Conservation (phyloP, 2,113 vertebrate species). For the Bettongia penicillata region DNA sequence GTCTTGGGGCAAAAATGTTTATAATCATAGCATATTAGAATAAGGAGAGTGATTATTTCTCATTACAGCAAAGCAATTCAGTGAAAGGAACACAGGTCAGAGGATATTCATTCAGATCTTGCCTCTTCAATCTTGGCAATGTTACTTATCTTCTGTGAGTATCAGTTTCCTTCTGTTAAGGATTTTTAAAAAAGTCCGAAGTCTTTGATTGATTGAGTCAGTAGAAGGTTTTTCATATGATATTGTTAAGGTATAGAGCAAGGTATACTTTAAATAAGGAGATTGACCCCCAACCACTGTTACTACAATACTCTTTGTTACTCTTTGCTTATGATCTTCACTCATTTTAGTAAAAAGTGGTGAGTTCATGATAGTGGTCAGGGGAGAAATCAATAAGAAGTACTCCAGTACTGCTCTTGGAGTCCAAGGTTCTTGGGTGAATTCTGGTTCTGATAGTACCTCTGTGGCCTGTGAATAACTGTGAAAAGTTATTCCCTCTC, state of each 20-base stretch:
- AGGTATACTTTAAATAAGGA: background rate
- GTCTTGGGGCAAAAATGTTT: conserved; percentile 17
- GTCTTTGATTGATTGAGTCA: background rate
- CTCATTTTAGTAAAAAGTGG: background rate
- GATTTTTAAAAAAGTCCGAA: background rate
- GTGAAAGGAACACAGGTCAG: background rate
- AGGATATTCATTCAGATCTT: background rate
- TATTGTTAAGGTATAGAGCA: background rate
- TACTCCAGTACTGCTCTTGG: background rate
- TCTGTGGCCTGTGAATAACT: background rate
- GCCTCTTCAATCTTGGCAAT: background rate
- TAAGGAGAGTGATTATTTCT: background rate
- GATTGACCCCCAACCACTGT: background rate
- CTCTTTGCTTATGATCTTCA: background rate
- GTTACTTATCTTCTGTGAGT: conserved; percentile 31
- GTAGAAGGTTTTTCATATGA: background rate
- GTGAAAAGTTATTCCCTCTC: background rate
- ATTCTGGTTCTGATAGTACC: background rate
- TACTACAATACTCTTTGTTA: background rate
- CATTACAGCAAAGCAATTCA: background rate
- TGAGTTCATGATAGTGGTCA: background rate
- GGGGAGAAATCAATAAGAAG: too few relatives aligned
- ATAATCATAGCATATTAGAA: background rate
- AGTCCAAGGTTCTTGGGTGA: background rate
- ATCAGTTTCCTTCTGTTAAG: conserved; percentile 1